Evolutionary conservation across 2,797 vertebrate genomes (phyloP).

Genomic region (Dendrocincla fuliginosa): DNA sequence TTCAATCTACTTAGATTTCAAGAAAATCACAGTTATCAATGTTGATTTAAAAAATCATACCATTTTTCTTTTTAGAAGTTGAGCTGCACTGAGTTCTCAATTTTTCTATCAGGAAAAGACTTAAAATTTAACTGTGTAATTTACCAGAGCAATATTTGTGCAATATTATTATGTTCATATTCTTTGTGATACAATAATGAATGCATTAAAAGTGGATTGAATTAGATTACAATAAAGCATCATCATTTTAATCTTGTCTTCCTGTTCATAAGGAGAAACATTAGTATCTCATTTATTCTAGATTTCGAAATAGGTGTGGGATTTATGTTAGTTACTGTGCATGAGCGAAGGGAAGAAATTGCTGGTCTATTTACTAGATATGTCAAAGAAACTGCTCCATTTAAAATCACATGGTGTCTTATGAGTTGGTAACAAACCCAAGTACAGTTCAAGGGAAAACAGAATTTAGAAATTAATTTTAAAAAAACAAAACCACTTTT

Average conservation of each 20-base stretch:
- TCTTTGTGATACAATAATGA: neutral
- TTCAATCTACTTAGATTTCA: neutral
- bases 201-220: neutral
- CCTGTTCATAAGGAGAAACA: neutral
- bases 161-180: neutral
- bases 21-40: neutral
- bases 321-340: neutral
- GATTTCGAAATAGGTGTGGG: neutral
- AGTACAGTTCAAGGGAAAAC: neutral
- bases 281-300: neutral
- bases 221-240: neutral
- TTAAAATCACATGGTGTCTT: neutral
- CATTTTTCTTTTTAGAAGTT: neutral
- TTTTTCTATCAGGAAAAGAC: neutral
- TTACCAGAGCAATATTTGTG: neutral
- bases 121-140: neutral
- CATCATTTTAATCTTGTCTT: neutral
- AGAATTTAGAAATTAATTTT: neutral
- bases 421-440: neutral
- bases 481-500: neutral
- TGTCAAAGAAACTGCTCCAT: neutral
- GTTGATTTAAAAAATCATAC: neutral
- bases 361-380: neutral
- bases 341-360: neutral
- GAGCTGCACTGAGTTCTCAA: neutral